Conservation (phyloP, 30 jellyfish, hydroid and myxozoan species). For the Aurelia sp. region DNA sequence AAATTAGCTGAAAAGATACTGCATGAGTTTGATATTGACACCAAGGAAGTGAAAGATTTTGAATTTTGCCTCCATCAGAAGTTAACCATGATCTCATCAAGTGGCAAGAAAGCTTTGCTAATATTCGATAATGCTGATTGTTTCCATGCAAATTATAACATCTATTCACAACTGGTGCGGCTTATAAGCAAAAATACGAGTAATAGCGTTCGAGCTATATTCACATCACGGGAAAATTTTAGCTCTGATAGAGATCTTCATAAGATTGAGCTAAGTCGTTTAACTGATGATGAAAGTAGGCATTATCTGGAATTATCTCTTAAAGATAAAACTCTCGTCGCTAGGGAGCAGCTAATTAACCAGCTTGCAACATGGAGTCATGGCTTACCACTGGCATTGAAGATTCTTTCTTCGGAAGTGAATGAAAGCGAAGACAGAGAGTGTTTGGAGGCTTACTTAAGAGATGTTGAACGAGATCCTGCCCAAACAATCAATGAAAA, state of each 20-base stretch:
- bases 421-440: neutral
- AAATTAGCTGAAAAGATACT: constrained; percentile 8
- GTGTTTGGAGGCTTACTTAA: constrained; percentile 11
- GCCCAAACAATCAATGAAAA: neutral
- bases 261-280: neutral
- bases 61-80: neutral
- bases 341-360: neutral
- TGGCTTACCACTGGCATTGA: constrained; percentile 22
- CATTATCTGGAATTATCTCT: neutral
- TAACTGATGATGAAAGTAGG: neutral
- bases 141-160: neutral
- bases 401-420: constrained; percentile 1
- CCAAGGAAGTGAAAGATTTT: neutral
- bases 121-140: constrained; percentile 40
- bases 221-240: too few relatives aligned
- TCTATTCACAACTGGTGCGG: neutral
- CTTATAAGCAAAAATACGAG: neutral
- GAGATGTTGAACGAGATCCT: constrained; percentile 5
- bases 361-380: neutral
- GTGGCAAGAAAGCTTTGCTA: constrained; percentile 4
- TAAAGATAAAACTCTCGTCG: neutral
- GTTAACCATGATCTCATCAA: constrained; percentile 2
- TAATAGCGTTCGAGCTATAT: constrained; percentile 3
- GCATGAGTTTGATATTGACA: constrained; percentile 21
- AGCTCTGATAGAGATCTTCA: too few relatives aligned